A percentile compares a stretch with the other conserved stretches of the same genome.
Conservation (phyloP, 2,888 invertebrate genomes). For the Lomographa bimaculata region DNA sequence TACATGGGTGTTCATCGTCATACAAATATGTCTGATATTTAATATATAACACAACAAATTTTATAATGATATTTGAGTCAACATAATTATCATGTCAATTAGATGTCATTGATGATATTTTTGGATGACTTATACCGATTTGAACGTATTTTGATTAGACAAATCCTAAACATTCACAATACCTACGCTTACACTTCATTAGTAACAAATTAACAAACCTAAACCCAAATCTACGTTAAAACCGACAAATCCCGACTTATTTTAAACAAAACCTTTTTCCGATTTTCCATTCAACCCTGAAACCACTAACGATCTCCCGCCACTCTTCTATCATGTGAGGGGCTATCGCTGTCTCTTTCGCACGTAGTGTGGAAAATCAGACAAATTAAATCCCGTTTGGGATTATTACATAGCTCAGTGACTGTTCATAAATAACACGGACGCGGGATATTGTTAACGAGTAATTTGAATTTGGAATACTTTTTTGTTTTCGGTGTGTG, state of each 20-base stretch:
- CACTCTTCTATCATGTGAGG: conserved; percentile 3
- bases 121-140: too few relatives aligned
- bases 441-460: conserved; percentile 14
- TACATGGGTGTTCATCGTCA: too few relatives aligned
- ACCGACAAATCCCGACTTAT: conserved; percentile 41
- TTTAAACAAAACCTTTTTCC: conserved; percentile 34
- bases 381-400: conserved; percentile 89
- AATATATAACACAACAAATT: too few relatives aligned
- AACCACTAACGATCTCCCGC: conserved; percentile 65
- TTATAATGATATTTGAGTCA: too few relatives aligned
- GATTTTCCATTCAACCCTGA: conserved; percentile 63
- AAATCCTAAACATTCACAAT: conserved; percentile 11
- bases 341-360: conserved; percentile 39
- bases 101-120: too few relatives aligned
- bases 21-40: too few relatives aligned
- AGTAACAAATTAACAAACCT: conserved; percentile 35
- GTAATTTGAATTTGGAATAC: conserved; percentile 8
- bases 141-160: too few relatives aligned
- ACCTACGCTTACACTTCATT: conserved; percentile 20
- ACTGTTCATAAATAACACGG: conserved; percentile 86
- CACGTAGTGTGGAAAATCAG: conserved; percentile 86
- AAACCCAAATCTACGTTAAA: conserved; percentile 35
- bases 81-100: too few relatives aligned
- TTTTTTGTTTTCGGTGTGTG: not conserved
- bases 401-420: conserved; percentile 89